Evolutionary conservation across 2,797 vertebrate genomes (phyloP), one percentile per base, ranked within the genome.

Genomic region (Urosaurus nigricauda): DNA sequence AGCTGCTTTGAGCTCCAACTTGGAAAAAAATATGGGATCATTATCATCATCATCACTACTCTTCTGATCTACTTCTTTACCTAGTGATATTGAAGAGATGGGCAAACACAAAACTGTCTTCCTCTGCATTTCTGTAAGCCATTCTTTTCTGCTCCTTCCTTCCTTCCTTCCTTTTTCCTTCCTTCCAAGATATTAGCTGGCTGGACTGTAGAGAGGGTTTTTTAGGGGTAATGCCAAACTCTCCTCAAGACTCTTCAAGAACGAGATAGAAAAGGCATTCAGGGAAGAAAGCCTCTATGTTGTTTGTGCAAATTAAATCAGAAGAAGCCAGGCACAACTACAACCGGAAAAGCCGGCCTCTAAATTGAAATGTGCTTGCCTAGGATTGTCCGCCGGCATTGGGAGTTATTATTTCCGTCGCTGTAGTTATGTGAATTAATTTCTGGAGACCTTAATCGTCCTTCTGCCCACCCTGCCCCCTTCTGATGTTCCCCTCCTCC

Each of bases 361-460:
- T 95, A 95, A 95, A 95, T 74, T 95, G 94, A 96, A 96, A 95
- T 95, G 71, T 90, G 91, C 92, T 96, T 91, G 86, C 93, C 91
- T 16, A 60, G 92, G 93, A 95, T 95, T 94, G 93, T 93, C 91
- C 85, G 19, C 88, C 0, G 2, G 87, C 85, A 65, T 89, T 79
- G 86, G 93, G 94, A 96, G 89, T 94, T 95, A 92, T 93, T 96
- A 96, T 95, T 96, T 96, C 95, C 92, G 89, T 95, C 87, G 63
- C 85, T 89, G 53, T 93, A 93, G 95, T 96, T 96, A 94, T 93
- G 65, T 13, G 95, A 97, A 97, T 96, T 97, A 96, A 96, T 97
- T 97, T 96, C 83, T 91, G 73, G 94, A 93, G 93, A 93, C 95
- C 90, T 94, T 97, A 97, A 97, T 97, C 95, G 90, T 92, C 89